phyloP scores from a whole-genome alignment of 2,888 invertebrate species.

The Pseudococcus viburni region DNA sequence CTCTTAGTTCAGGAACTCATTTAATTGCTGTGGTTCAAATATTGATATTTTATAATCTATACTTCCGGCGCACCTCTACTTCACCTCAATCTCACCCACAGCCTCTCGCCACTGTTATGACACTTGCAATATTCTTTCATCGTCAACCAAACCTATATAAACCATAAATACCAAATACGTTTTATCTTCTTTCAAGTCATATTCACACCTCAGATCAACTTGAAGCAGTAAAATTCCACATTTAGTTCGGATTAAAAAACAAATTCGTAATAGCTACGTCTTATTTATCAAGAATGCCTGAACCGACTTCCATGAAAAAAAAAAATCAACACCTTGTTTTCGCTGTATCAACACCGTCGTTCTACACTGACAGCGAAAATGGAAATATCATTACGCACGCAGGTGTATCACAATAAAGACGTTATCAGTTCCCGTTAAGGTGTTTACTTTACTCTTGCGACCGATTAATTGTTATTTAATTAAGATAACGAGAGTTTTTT shows the following conservation, averaged over 20 bases:
- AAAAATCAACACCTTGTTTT: neutral
- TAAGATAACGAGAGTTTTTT: constrained; percentile 53
- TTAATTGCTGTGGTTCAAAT: neutral
- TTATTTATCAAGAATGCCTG: neutral
- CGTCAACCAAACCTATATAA: neutral
- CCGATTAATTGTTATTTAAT: constrained; percentile 61
- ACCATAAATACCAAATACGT: neutral
- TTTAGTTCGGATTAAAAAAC: neutral
- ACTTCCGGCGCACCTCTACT: neutral
- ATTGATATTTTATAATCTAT: neutral
- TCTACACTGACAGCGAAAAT: neutral
- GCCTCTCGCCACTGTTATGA: neutral
- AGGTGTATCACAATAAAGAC: constrained; percentile 39
- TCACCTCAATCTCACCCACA: neutral
- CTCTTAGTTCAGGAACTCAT: neutral
- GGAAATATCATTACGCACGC: constrained; percentile 6
- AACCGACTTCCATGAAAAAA: constrained; percentile 6
- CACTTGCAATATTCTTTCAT: neutral
- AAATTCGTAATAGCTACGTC: neutral
- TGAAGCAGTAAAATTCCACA: neutral
- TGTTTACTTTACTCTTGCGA: constrained; percentile 60
- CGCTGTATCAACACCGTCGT: constrained; percentile 18
- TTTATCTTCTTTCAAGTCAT: neutral
- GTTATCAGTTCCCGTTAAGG: constrained; percentile 28
- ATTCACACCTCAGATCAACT: neutral